Conservation (phyloP, 2,113 vertebrate genomes). For the Petaurus breviceps region DNA sequence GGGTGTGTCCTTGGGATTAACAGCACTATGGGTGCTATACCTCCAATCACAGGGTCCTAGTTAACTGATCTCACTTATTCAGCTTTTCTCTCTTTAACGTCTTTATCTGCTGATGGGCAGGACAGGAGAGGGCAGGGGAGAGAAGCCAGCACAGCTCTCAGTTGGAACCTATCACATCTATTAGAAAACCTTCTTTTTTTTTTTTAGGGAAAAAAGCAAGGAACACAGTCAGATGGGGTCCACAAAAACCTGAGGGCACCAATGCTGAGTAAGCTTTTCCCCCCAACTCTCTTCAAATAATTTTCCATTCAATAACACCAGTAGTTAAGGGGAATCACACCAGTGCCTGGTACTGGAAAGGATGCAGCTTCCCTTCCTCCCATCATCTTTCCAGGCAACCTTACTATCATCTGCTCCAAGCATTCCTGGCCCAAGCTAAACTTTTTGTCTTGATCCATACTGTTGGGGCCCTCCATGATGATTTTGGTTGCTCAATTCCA, state of each 20-base stretch:
- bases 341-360: not conserved
- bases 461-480: not conserved
- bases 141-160: not conserved
- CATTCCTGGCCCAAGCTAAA: not conserved
- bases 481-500: not conserved
- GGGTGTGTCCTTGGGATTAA: not conserved
- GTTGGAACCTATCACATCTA: not conserved
- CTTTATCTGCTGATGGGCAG: not conserved
- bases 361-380: not conserved
- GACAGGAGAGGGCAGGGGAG: not conserved
- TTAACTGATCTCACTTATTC: not conserved
- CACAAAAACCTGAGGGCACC: not conserved
- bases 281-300: not conserved
- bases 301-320: not conserved
- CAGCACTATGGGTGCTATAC: not conserved
- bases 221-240: not conserved
- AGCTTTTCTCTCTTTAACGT: not conserved
- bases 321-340: not conserved
- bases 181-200: not conserved
- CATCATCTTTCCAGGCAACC: not conserved
- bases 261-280: not conserved
- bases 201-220: not conserved
- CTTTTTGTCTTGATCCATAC: not conserved
- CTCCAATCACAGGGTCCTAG: not conserved
- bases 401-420: not conserved